These are phyloP conservation scores for Cephalopachus bancanus DNA, from an alignment of 2,797 vertebrate species.

Conservation along the genomic window DNA sequence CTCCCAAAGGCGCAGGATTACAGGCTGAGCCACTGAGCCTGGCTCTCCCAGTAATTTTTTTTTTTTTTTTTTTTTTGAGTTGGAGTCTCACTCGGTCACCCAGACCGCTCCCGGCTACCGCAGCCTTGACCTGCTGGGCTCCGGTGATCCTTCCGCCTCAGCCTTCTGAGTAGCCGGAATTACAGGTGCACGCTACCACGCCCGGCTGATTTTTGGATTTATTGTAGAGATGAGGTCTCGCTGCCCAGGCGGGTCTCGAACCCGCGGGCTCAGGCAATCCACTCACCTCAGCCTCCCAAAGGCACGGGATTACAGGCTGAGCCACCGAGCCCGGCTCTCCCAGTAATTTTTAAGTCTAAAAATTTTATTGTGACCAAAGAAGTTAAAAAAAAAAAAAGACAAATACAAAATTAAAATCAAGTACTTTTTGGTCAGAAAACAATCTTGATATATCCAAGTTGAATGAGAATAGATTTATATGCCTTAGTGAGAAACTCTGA, in stretches of 20 bases:
- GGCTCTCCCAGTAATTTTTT: slow-evolving; percentile 43
- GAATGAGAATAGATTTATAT: slow-evolving; percentile 47
- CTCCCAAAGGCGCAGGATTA: not conserved
- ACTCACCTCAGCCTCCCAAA: not conserved
- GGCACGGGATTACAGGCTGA: not conserved
- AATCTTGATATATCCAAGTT: slow-evolving; percentile 17
- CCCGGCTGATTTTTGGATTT: no score
- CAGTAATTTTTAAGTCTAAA: slow-evolving; percentile 67
- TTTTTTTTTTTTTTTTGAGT: no score
- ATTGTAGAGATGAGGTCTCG: not conserved
- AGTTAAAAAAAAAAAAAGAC: not conserved
- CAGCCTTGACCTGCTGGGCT: no score
- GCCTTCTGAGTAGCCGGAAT: no score
- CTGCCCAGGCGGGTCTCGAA: not conserved
- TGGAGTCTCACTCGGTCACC: no score
- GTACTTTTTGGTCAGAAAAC: slow-evolving; percentile 58
- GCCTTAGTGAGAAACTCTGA: slow-evolving; percentile 57
- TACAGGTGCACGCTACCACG: no score
- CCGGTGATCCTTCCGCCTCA: no score
- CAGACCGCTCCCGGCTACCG: no score
- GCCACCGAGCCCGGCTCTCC: not conserved
- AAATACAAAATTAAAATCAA: slow-evolving; percentile 55
- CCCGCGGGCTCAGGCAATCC: not conserved
- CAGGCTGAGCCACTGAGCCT: not conserved
- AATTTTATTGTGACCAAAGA: not conserved